Evolutionary conservation across 1,140 invertebrate genomes (phyloP), one percentile per base, ranked within the genome.

Genomic region (Orussus abietinus): DNA sequence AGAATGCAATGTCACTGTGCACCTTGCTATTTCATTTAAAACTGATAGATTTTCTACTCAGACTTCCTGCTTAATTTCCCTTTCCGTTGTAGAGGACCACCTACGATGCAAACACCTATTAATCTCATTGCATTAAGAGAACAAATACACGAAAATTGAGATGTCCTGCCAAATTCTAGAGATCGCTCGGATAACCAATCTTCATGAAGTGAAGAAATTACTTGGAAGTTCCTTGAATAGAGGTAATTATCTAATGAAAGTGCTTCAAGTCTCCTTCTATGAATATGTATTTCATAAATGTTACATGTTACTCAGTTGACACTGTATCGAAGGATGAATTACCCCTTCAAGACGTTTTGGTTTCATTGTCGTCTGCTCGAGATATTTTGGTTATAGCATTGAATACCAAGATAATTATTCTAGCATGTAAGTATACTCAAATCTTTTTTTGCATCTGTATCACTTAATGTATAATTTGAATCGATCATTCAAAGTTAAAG

Each of bases 81-180:
- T n/a, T n/a, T n/a, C n/a, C n/a, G n/a, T n/a, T n/a, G n/a, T n/a
- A n/a, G n/a, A n/a, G n/a, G n/a, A n/a, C n/a, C n/a, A n/a, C n/a
- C n/a, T n/a, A n/a, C n/a, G n/a, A n/a, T n/a, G n/a, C n/a, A n/a
- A n/a, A n/a, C n/a, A n/a, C n/a, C n/a, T n/a, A n/a, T n/a, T n/a
- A n/a, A n/a, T n/a, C n/a, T n/a, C n/a, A n/a, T n/a, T n/a, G n/a
- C n/a, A n/a, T n/a, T n/a, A n/a, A n/a, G n/a, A n/a, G n/a, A n/a
- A n/a, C n/a, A n/a, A n/a, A n/a, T n/a, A n/a, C n/a, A n/a, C n/a
- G n/a, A n/a, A n/a, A n/a, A n/a, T n/a, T n/a, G 56, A 54, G 56
- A 83, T 82, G 81, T 79, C 80, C 40, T 85, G 83, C 66, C 80
- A 84, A 74, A 78, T 87, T 38, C 83, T 81, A 72, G 69, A 77